Conservation (phyloP, 2,797 vertebrate genomes). For the Coregonus suidteri region DNA sequence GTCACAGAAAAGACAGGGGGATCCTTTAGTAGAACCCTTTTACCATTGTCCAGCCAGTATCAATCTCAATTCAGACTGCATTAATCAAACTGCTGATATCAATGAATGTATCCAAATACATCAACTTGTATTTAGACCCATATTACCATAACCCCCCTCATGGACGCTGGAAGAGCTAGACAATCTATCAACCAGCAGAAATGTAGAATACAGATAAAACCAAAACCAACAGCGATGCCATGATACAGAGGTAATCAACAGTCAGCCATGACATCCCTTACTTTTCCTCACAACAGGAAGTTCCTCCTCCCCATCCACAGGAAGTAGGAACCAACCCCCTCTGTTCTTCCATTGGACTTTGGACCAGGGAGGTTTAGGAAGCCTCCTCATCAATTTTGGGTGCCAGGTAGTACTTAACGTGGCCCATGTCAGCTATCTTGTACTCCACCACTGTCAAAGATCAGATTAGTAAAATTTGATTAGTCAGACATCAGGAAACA, state of each 20-base stretch:
- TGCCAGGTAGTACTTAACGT: slow-evolving; percentile 93
- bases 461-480: background rate
- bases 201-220: background rate
- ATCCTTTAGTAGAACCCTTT: background rate
- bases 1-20: slow-evolving; percentile 1
- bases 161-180: no score
- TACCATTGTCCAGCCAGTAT: background rate
- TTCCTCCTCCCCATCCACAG: slow-evolving; percentile 17
- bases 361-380: slow-evolving; percentile 49
- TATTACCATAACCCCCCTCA: no score
- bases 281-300: slow-evolving; percentile 15
- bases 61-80: background rate
- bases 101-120: no score
- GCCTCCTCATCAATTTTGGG: slow-evolving; percentile 94
- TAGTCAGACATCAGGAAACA: background rate
- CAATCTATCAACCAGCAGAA: background rate
- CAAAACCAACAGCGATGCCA: background rate
- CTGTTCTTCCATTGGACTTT: slow-evolving; percentile 25
- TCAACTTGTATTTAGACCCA: no score
- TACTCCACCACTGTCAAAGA: slow-evolving; percentile 87
- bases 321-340: slow-evolving; percentile 10
- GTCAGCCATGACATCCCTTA: background rate
- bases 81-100: background rate
- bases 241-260: background rate
- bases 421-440: slow-evolving; percentile 96